phyloP scores from a whole-genome alignment of 2,113 vertebrate species.

The Solea solea region DNA sequence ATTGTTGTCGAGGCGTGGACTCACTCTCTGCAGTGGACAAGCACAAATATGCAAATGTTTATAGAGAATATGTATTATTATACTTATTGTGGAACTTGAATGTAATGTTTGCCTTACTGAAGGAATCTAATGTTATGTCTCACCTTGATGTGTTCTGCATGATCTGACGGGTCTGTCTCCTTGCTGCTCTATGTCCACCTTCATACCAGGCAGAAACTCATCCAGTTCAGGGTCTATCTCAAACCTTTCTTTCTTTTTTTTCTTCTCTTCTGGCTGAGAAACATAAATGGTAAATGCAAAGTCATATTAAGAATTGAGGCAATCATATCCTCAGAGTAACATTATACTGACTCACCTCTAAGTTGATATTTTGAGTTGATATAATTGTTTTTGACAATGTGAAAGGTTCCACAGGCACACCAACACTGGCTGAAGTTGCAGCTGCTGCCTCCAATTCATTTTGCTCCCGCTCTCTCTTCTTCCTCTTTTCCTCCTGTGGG shows the following conservation, averaged over 20 bases:
- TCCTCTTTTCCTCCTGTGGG: conserved; percentile 93
- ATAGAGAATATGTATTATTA: background rate
- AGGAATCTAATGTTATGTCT: background rate
- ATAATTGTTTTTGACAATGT: conserved; percentile 70
- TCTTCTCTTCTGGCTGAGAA: conserved; percentile 88
- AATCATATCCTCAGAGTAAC: background rate
- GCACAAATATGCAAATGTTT: background rate
- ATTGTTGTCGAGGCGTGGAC: conserved; percentile 92
- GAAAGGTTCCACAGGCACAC: conserved; percentile 79
- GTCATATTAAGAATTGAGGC: background rate
- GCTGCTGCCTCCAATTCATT: conserved; percentile 84
- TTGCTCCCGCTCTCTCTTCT: conserved; percentile 93
- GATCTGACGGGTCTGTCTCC: conserved; percentile 91
- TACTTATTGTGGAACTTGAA: background rate
- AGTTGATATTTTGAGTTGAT: conserved; percentile 27
- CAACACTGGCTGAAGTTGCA: conserved; percentile 32
- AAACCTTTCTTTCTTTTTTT: conserved; percentile 90
- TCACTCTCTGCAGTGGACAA: conserved; percentile 85
- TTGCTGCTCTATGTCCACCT: conserved; percentile 89
- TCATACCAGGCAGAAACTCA: conserved; percentile 88
- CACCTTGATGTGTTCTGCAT: conserved; percentile 93
- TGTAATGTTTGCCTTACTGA: background rate
- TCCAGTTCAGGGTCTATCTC: conserved; percentile 89
- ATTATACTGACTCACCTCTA: conserved; percentile 70
- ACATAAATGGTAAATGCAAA: background rate